Evolutionary conservation across 2,113 vertebrate species (phyloP).

Genomic region (Plestiodon gilberti): DNA sequence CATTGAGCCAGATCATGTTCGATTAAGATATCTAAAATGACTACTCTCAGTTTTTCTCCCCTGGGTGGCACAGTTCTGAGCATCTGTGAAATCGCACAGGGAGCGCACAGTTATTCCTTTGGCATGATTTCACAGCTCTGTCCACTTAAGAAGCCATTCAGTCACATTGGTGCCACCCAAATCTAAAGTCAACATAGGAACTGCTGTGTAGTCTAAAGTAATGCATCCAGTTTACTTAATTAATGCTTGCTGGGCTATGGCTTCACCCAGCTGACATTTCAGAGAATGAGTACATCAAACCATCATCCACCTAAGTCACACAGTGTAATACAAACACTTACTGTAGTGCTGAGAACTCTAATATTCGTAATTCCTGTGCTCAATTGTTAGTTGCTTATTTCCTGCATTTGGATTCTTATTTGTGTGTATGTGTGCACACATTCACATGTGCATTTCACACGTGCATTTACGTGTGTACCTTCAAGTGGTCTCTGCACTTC

Average conservation of each 20-base stretch:
- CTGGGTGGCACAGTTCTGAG: neutral
- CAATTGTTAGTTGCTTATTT: neutral
- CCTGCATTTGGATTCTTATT: neutral
- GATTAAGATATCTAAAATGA: neutral
- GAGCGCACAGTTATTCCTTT: slow-evolving; percentile 41
- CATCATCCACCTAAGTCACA: neutral
- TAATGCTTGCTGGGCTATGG: neutral
- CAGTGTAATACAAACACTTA: neutral
- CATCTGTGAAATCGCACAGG: neutral
- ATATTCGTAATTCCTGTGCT: neutral
- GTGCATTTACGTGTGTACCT: no score
- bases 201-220: slow-evolving; percentile 30
- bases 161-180: slow-evolving; percentile 57
- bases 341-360: neutral
- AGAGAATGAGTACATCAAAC: neutral
- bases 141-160: slow-evolving; percentile 38
- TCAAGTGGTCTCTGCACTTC: neutral
- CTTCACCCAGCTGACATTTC: neutral
- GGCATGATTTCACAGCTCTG: slow-evolving; percentile 49
- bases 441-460: neutral
- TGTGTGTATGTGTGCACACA: neutral
- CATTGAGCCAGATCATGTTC: neutral
- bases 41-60: neutral
- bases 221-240: slow-evolving; percentile 29
- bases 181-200: slow-evolving; percentile 53